A percentile compares a stretch with the other conserved stretches of the same genome.
These are phyloP conservation scores for Luffia ferchaultella DNA, from an alignment of 2,888 invertebrate genomes.

Conservation along the genomic window DNA sequence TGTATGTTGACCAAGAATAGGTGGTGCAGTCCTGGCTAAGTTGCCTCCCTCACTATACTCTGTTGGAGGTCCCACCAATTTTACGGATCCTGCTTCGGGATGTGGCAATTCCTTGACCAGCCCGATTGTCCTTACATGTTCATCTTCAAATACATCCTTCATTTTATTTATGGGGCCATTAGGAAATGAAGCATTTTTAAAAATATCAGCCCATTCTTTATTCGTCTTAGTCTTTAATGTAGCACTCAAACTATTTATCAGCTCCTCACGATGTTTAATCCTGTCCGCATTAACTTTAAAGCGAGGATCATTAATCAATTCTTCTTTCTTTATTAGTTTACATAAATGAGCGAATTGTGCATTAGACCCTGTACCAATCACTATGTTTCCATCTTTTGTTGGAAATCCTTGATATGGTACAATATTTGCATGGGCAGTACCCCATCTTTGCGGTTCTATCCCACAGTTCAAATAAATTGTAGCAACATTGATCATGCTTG, in stretches of 20 bases:
- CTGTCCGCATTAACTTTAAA: conserved; percentile 78
- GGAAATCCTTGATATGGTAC: conserved; percentile 94
- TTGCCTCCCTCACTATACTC: conserved; percentile 78
- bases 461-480: conserved; percentile 90
- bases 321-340: conserved; percentile 62
- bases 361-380: conserved; percentile 89
- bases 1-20: conserved; percentile 89
- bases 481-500: conserved; percentile 87
- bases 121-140: conserved; percentile 79
- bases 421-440: conserved; percentile 94
- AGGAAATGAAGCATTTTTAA: conserved; percentile 82
- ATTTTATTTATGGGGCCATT: conserved; percentile 91
- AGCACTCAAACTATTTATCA: conserved; percentile 70
- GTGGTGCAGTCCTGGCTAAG: conserved; percentile 77
- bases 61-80: conserved; percentile 88
- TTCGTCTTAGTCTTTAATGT: conserved; percentile 70
- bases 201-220: conserved; percentile 75
- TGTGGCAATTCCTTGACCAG: conserved; percentile 78
- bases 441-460: conserved; percentile 80
- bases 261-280: conserved; percentile 76
- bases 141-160: conserved; percentile 85
- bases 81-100: conserved; percentile 73
- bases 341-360: conserved; percentile 80
- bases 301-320: conserved; percentile 69
- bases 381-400: conserved; percentile 83